Base-by-base conservation (phyloP, 2,888 invertebrate species). In the Leucophora obtusa region DNA sequence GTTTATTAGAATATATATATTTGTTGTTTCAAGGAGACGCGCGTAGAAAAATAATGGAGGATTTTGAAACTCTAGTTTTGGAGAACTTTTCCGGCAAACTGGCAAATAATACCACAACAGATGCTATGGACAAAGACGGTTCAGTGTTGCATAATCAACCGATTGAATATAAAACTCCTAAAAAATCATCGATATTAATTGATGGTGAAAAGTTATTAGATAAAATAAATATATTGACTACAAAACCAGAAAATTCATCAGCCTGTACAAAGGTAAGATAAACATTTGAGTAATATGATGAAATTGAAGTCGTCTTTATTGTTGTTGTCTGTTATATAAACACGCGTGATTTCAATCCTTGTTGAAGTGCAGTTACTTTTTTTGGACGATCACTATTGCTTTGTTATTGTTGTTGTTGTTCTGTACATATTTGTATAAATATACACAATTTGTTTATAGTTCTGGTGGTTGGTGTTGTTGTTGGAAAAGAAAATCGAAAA, bases 221-320 rank as follows among this genome's bases (percentile, higher is more conserved):
- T 59, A 90, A 91, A 86, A 89, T 90, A 43, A 90, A 90, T 78
- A 90, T 89, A 74, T 85, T 91, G 71, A 91, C 90, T 63, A 88
- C 88, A 21, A 89, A 88, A 75, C 86, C 86, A n/a, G 89, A 88
- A 60, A 87, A 87, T 82, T 85, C 87, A 43, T 85, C 88, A 18
- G 84, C 85, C 17, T 87, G 85, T 83, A 85, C 89, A 56, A 89
- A 90, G 87, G 90, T 90, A 86, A 84, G 66, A 51, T 38, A 47
- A 7, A 38, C 11, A 50, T 11, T 15, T 0, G n/a, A n/a, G n/a
- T 47, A n/a, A 47, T 43, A 38, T 51, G 8, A 9, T 63, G 8
- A 50, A n/a, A 51, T 54, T 38, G 11, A 38, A 11, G 38, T 38
- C 11, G 38, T 38, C 11, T 28, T 38, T 9, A 5, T 47, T 47